Conservation (phyloP, 2,113 vertebrate species). For the Hydropotes inermis region DNA sequence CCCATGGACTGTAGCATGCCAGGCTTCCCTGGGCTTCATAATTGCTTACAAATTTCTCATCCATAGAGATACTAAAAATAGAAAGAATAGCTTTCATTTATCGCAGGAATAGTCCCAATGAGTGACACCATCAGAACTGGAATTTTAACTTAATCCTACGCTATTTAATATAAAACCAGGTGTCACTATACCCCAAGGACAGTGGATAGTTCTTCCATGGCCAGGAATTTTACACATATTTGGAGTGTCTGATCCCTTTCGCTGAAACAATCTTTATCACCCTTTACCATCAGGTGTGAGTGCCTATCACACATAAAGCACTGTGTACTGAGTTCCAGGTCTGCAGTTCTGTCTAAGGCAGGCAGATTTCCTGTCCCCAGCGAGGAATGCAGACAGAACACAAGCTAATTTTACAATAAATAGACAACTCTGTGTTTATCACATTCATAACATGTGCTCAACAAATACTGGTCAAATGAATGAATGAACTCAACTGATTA, state of each 20-base stretch:
- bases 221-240: background rate
- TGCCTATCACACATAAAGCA: accelerated
- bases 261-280: background rate
- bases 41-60: background rate
- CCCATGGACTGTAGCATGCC: background rate
- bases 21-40: background rate
- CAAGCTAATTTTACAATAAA: background rate
- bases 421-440: background rate
- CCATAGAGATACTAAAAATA: background rate
- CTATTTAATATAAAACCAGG: background rate
- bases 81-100: background rate
- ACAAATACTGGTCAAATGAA: background rate
- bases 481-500: background rate
- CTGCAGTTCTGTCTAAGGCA: background rate
- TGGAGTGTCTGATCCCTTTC: background rate
- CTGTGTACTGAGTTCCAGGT: no score
- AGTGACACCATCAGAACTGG: background rate
- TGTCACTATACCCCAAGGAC: background rate
- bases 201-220: background rate
- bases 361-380: background rate
- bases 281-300: background rate
- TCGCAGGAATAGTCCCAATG: background rate
- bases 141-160: background rate
- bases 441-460: background rate
- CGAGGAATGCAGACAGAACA: background rate